Evolutionary conservation across 2,113 vertebrate species (phyloP), one percentile per base, ranked within the genome.

Genomic region (Lichenostomus cassidix): DNA sequence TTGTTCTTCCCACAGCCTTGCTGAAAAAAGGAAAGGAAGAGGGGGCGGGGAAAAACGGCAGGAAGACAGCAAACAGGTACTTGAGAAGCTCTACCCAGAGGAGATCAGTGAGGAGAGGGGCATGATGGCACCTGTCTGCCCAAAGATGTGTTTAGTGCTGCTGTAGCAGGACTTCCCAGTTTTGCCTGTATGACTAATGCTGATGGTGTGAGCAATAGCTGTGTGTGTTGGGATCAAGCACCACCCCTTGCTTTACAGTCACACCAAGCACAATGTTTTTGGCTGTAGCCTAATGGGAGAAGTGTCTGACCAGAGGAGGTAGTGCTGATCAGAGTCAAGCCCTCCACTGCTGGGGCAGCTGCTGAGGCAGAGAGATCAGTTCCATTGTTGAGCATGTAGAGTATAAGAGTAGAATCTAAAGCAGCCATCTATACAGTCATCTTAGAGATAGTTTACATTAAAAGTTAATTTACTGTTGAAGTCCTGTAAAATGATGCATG

Each of bases 301-400:
- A 67, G 20, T 44, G 6, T 47, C 64, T 84, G 74, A 37, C 17
- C 28, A 35, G 39, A 50, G 19, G 12, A 55, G 27, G 39, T 11
- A 9, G 16, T 4, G 17, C n/a, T 70, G 60, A 56, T 63, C 44
- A 68, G 53, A 80, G 49, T 53, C 41, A 49, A 47, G 25, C 56
- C 60, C 42, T 87, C 2, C 0, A 0, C 37, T 46, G 0, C 1
- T 50, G 2, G 3, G 15, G 41, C 55, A 28, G 31, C 7, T 29
- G 15, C 39, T 13, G 33, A 23, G 31, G 10, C 6, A 2, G 29
- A 27, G 31, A 73, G 28, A 53, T 56, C 9, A 6, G 25, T 50
- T 68, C 0, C 86, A 56, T 73, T 44, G 10, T 50, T 58, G 37
- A 49, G 27, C 7, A 11, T 15, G 22, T 80, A 50, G 44, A 41